These are phyloP conservation scores for Morinoia aosen DNA, from an alignment of 2,888 invertebrate species.

Conservation along the genomic window DNA sequence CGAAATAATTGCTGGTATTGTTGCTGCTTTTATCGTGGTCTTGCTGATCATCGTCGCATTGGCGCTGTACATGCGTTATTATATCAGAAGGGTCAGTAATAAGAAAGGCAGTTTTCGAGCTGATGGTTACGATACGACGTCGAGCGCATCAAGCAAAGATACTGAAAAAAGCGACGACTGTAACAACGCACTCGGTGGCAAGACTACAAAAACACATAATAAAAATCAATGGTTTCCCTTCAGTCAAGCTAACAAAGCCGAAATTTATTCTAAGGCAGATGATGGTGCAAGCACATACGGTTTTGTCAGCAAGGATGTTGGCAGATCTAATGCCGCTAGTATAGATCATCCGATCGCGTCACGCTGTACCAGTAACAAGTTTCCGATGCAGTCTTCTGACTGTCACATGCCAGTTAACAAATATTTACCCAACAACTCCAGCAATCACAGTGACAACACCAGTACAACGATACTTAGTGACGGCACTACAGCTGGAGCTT, in stretches of 20 bases:
- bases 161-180: conserved; percentile 46
- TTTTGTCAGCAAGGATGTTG: background rate
- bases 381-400: background rate
- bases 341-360: background rate
- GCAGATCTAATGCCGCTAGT: background rate
- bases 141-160: conserved; percentile 49
- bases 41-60: conserved; percentile 18
- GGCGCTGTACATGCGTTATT: conserved; percentile 20
- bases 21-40: background rate
- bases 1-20: conserved; percentile 42
- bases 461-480: background rate
- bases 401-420: background rate
- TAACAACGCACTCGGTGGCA: background rate
- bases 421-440: background rate
- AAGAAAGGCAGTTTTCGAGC: conserved; percentile 28
- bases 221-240: conserved; percentile 34
- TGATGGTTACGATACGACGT: conserved; percentile 32
- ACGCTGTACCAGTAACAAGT: conserved; percentile 10
- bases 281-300: conserved; percentile 22
- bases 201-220: background rate
- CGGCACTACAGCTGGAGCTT: conserved; percentile 19
- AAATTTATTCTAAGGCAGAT: background rate
- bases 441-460: background rate
- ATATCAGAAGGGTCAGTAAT: background rate
- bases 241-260: background rate